Base-by-base conservation (phyloP, 2,888 invertebrate species). In the Melanotus villosus region DNA sequence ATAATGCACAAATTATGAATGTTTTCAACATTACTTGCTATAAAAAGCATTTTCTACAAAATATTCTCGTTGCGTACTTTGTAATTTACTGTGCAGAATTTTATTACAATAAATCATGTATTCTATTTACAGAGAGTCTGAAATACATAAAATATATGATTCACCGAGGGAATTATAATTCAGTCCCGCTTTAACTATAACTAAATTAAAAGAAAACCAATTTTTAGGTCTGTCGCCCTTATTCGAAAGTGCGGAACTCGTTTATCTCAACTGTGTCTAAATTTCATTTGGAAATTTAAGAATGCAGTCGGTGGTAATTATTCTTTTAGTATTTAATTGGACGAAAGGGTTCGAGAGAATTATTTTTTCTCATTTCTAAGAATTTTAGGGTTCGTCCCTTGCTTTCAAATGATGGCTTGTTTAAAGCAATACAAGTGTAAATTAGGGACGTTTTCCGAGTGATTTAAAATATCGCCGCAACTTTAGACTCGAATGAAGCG, bases 391-490 rank as follows among this genome's bases (percentile, higher is more conserved):
- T 69, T 65, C 66, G 66, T 70, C 72, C 69, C 68, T 60, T 69
- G 47, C 65, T 59, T 65, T 63, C 66, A 59, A 72, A 69, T 67
- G 69, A 72, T 68, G 65, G 65, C 73, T 73, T 71, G 68, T 71
- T 73, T 71, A 68, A 71, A 70, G 70, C 62, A 68, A 68, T 73
- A 73, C 73, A 68, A 73, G 73, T 73, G 73, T 73, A 73, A 73
- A 73, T 73, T 70, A 68, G 65, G 70, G 68, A 70, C 70, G 64
- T 70, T 73, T 68, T 71, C 65, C 68, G 43, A 62, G 71, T 65
- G 66, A 70, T 72, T 70, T 73, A 73, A 73, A 73, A 73, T 71
- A 73, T 73, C 59, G 70, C 70, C 66, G 56, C 67, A 67, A 67
- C 62, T 67, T 73, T 57, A 62, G 58, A 66, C 65, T 62, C 62